These are phyloP conservation scores for Ganaspis sp. DNA, from an alignment of 1,140 invertebrate species.

Conservation along the genomic window DNA sequence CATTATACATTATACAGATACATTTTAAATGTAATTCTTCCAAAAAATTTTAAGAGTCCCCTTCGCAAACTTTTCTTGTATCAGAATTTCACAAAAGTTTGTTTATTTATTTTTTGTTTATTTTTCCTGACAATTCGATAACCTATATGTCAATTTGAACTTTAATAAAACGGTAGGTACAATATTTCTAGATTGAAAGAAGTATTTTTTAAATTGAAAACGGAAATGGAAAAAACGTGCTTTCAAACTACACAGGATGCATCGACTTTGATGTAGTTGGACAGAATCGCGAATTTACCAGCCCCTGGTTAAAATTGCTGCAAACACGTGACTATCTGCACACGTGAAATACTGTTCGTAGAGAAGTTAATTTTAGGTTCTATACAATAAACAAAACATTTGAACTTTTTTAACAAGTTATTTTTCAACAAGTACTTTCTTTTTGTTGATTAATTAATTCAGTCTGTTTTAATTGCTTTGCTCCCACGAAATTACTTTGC, in stretches of 20 bases:
- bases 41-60: too few species aligned
- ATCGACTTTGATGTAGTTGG: conserved; percentile 8
- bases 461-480: not conserved
- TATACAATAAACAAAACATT: not conserved
- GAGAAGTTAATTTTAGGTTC: not conserved
- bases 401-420: conserved; percentile 1
- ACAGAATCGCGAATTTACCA: not conserved
- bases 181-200: not conserved
- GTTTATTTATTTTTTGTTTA: too few species aligned
- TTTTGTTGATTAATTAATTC: not conserved
- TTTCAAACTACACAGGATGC: not conserved
- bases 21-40: too few species aligned
- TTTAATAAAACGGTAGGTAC: too few species aligned
- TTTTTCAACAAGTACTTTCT: not conserved
- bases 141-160: too few species aligned
- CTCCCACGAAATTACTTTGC: too few species aligned
- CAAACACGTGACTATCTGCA: conserved; percentile 19
- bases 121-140: too few species aligned
- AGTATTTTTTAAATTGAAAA: not conserved
- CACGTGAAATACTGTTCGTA: not conserved
- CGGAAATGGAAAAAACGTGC: not conserved
- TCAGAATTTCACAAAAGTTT: too few species aligned
- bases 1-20: too few species aligned
- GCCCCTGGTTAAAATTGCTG: conserved; percentile 15
- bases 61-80: too few species aligned